Evolutionary conservation across 1,140 invertebrate species (phyloP).

Genomic region (Condylostylus longicornis): DNA sequence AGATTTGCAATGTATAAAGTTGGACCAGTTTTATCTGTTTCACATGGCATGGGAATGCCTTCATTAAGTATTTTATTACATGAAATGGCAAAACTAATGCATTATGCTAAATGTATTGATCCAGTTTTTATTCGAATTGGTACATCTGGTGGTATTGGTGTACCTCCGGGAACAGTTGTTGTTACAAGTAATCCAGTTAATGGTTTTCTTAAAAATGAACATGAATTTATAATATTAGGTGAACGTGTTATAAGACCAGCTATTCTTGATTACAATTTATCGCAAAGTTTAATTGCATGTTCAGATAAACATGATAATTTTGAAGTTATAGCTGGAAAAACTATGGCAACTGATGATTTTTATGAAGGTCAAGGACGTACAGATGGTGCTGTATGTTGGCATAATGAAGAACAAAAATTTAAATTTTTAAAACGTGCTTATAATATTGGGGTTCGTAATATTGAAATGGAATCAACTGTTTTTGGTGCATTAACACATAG

Average conservation of each 20-base stretch:
- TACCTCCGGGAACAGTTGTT: conserved; percentile 52
- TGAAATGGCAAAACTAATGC: conserved; percentile 62
- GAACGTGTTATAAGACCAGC: conserved; percentile 40
- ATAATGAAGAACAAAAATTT: conserved; percentile 69
- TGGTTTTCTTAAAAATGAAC: conserved; percentile 39
- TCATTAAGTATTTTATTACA: conserved; percentile 61
- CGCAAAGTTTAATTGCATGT: conserved; percentile 54
- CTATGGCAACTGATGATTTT: conserved; percentile 90
- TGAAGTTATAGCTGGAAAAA: conserved; percentile 70
- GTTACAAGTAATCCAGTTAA: conserved; percentile 51
- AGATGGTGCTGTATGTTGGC: conserved; percentile 93
- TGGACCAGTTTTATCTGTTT: conserved; percentile 22
- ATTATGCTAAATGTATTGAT: conserved; percentile 51
- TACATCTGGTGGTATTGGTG: conserved; percentile 58
- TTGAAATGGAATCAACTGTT: conserved; percentile 81
- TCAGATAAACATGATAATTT: conserved; percentile 50
- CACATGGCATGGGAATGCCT: conserved; percentile 69
- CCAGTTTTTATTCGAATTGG: conserved; percentile 61
- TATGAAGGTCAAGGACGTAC: conserved; percentile 90
- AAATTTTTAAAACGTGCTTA: conserved; percentile 61
- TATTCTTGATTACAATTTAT: conserved; percentile 58
- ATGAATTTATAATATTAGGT: conserved; percentile 42
- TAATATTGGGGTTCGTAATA: conserved; percentile 72
- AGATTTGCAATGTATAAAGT: conserved; percentile 46
- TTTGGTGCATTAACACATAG: conserved; percentile 84